phyloP scores from a whole-genome alignment of 2,888 invertebrate species.

The Junonia oenone region DNA sequence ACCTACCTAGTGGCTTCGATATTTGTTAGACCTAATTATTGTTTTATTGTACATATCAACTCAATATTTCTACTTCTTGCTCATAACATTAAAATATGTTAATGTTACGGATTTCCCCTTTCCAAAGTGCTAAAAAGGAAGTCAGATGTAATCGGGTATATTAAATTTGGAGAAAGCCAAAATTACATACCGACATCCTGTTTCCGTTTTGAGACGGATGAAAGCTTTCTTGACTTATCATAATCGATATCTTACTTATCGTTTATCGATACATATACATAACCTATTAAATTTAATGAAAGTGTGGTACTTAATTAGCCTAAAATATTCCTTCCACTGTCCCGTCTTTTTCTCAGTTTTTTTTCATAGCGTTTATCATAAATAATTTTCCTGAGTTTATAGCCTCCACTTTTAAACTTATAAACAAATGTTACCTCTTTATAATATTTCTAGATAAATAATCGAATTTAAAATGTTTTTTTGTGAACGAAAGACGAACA shows the following conservation, averaged over 20 bases:
- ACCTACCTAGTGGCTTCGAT: no score
- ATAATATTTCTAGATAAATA: no score
- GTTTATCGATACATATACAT: background rate
- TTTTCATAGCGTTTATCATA: no score
- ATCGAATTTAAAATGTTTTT: no score
- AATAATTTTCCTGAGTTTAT: no score
- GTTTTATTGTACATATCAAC: background rate
- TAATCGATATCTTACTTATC: background rate
- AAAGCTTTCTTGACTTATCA: background rate
- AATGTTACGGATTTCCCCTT: background rate
- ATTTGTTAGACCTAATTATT: background rate
- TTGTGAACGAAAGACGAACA: no score
- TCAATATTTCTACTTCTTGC: background rate
- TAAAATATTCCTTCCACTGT: no score
- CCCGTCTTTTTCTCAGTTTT: no score
- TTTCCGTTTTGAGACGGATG: background rate
- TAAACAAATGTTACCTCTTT: no score
- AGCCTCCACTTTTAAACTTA: no score
- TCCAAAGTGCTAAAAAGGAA: background rate
- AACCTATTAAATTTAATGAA: background rate
- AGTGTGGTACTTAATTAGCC: background rate
- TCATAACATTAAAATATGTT: background rate
- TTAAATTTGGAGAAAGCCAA: constrained; percentile 1
- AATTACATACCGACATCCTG: background rate
- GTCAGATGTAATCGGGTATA: background rate